Base-by-base conservation (phyloP, 2,113 vertebrate species). In the Cisticola juncidis region DNA sequence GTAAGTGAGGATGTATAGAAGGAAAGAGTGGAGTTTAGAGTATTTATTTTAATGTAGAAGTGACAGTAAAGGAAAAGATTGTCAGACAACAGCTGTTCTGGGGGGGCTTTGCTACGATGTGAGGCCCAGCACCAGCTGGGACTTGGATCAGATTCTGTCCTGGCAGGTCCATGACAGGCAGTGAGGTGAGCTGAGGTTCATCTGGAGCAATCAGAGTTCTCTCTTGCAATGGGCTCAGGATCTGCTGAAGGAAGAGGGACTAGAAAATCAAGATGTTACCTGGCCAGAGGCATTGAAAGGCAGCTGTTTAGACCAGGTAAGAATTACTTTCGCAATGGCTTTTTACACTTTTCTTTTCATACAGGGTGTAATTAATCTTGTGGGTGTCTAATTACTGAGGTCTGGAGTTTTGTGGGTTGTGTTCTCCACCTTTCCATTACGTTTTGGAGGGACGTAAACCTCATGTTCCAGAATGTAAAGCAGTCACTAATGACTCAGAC, bases 311-410 rank as follows among this genome's bases (percentile, higher is more conserved):
- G 42, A 78, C 44, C 54, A 6, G 68, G 19, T 54, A 70, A 51
- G 44, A 76, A 61, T 62, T 38, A 38, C 54, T 97, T 94, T 93
- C 1, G 12, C 90, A 96, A 94, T 40, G 21, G 24, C 64, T 90
- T 94, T 83, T 83, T 66, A 58, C 58, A 73, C 51, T 83, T 93
- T 68, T 81, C 19, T 69, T 85, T 92, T 88, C 44, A 44, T 66
- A 58, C 6, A 12, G 56, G 29, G 38, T 5, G 5, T 81, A 88
- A 95, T 90, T 92, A 86, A 54, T 86, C 76, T 47, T 11, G 82
- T 93, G 91, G 91, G 94, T 81, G 95, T 93, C 51, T 96, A 95
- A 96, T 95, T 86, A 94, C 44, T 35, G 68, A 90, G 88, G 35
- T 85, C 90, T 88, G 31, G 60, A 80, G 60, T 70, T 78, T 13